A percentile compares a stretch with the other conserved stretches of the same genome.
Conservation (phyloP, 2,113 vertebrate species). For the Okapia johnstoni region DNA sequence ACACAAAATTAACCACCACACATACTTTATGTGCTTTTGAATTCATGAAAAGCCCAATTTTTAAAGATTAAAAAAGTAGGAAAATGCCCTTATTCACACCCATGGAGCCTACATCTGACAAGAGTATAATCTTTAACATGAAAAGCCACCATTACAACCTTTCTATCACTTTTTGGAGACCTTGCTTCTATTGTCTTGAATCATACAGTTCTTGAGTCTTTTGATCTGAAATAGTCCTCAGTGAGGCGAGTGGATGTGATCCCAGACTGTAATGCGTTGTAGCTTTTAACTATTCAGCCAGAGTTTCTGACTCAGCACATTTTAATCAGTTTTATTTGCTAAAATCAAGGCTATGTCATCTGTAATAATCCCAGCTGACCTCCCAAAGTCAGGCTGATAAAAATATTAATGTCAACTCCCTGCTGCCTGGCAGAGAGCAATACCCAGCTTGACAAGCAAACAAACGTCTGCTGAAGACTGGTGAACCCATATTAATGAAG, state of each 20-base stretch:
- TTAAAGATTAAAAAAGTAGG: neutral
- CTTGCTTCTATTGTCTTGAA: neutral
- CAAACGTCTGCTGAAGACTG: slow-evolving; percentile 66
- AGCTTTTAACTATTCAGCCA: slow-evolving; percentile 52
- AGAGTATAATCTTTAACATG: neutral
- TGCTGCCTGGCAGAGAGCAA: slow-evolving; percentile 55
- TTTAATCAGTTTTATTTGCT: slow-evolving; percentile 76
- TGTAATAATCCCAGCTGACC: slow-evolving; percentile 76
- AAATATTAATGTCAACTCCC: slow-evolving; percentile 75
- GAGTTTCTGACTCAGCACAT: slow-evolving; percentile 59
- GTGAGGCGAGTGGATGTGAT: slow-evolving; percentile 6
- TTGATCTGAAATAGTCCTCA: slow-evolving; percentile 12
- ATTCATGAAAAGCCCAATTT: neutral
- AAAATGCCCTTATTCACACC: neutral
- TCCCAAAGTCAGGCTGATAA: slow-evolving; percentile 70
- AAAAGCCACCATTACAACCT: neutral
- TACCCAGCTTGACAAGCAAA: slow-evolving; percentile 73
- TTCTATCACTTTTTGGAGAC: neutral
- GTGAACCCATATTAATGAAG: slow-evolving; percentile 76
- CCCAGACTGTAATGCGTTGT: slow-evolving; percentile 45
- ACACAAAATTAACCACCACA: neutral
- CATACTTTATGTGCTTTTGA: neutral
- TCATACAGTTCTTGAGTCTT: neutral
- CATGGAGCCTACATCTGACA: neutral
- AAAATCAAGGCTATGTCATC: slow-evolving; percentile 70